Percentiles rank a stretch among this genome's conserved stretches.
Evolutionary conservation across 1,140 invertebrate genomes (phyloP).

Genomic region (Chelonus insularis): DNA sequence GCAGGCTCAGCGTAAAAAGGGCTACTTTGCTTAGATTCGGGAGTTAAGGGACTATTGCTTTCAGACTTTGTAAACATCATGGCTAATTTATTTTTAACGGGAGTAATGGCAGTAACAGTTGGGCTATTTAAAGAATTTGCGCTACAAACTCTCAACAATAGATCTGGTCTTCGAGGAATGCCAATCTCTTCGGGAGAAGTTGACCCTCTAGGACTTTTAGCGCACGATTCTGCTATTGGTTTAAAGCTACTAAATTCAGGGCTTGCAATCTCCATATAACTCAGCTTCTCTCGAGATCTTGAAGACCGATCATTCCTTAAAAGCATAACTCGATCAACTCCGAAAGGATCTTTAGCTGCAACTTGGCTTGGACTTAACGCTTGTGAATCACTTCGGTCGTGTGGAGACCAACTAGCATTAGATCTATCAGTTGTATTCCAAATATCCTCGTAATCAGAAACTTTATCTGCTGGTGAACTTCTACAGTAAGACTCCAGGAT

Average conservation of each 20-base stretch:
- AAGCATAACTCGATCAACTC: conserved; percentile 48
- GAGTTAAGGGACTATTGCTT: conserved; percentile 50
- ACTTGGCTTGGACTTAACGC: conserved; percentile 17
- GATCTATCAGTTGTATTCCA: conserved; percentile 70
- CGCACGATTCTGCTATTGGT: conserved; percentile 40
- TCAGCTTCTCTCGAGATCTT: conserved; percentile 45
- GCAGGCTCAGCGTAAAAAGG: conserved; percentile 92
- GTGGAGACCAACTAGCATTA: conserved; percentile 62
- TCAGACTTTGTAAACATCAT: conserved; percentile 51
- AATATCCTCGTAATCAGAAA: conserved; percentile 94
- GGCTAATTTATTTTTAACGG: conserved; percentile 49
- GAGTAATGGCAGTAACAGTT: conserved; percentile 46
- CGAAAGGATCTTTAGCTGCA: neutral
- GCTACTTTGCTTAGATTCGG: conserved; percentile 70
- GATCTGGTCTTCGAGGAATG: conserved; percentile 65
- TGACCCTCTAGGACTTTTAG: conserved; percentile 39
- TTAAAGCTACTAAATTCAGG: conserved; percentile 57
- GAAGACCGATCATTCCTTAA: conserved; percentile 14
- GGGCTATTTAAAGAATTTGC: conserved; percentile 55
- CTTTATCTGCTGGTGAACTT: conserved; percentile 86
- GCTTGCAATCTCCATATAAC: conserved; percentile 52
- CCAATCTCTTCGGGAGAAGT: conserved; percentile 45
- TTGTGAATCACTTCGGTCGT: conserved; percentile 46
- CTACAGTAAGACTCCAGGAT: conserved; percentile 85
- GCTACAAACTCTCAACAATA: conserved; percentile 69